A percentile compares a stretch with the other conserved stretches of the same genome.
These are phyloP conservation scores for Oryzaephilus surinamensis DNA, from an alignment of 1,140 invertebrate species.

Conservation along the genomic window DNA sequence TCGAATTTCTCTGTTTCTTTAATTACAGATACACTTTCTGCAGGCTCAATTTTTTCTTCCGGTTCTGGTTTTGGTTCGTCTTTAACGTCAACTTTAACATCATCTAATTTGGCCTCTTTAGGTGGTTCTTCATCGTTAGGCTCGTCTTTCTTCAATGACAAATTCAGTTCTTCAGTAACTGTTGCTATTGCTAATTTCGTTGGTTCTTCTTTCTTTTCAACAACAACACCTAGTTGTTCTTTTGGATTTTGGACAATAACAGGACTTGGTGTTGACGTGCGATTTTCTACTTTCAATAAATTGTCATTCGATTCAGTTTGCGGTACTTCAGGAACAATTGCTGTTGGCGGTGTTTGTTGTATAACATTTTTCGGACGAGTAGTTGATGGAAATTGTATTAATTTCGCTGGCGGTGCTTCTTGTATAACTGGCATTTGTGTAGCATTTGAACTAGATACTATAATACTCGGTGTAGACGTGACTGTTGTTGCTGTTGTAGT, in stretches of 20 bases:
- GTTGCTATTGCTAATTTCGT: neutral
- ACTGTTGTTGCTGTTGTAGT: slow-evolving; percentile 26
- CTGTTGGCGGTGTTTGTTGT: slow-evolving; percentile 3
- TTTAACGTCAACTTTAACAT: slow-evolving; percentile 10
- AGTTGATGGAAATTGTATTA: too few relatives aligned
- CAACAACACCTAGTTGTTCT: slow-evolving; percentile 9
- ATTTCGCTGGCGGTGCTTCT: slow-evolving; percentile 23
- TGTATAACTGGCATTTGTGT: slow-evolving; percentile 32
- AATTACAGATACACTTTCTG: slow-evolving; percentile 12
- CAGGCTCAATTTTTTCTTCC: slow-evolving; percentile 1
- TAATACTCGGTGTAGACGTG: slow-evolving; percentile 10
- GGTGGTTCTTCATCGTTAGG: slow-evolving; percentile 8
- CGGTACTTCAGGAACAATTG: neutral
- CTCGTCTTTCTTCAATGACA: slow-evolving; percentile 2
- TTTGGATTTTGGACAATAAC: slow-evolving; percentile 36
- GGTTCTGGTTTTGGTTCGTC: slow-evolving; percentile 11
- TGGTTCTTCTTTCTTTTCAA: slow-evolving; percentile 12
- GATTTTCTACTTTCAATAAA: slow-evolving; percentile 14
- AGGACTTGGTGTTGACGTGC: slow-evolving; percentile 40
- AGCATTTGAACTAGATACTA: slow-evolving; percentile 11
- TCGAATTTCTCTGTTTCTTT: slow-evolving; percentile 30
- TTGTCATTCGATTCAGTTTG: slow-evolving; percentile 3
- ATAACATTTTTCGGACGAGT: slow-evolving; percentile 4
- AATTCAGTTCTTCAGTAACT: slow-evolving; percentile 7
- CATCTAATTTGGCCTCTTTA: slow-evolving; percentile 5